A percentile compares a stretch with the other conserved stretches of the same genome.
phyloP scores from a whole-genome alignment of 2,113 vertebrate genomes.

The Serinus canaria region DNA sequence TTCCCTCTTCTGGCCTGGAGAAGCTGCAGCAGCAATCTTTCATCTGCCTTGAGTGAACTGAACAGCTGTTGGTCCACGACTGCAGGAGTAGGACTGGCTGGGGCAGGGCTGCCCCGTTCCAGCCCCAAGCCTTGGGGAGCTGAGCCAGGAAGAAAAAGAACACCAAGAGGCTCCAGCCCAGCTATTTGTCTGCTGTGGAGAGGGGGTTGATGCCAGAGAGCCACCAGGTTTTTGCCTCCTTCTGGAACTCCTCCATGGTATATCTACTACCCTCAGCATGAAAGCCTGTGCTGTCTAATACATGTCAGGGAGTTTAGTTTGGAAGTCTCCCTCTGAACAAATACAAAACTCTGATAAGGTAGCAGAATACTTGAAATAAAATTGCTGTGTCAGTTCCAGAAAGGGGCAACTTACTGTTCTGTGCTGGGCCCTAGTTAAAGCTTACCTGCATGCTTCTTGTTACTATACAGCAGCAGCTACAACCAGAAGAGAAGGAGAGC shows the following conservation, averaged over 20 bases:
- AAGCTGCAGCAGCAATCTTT: background rate
- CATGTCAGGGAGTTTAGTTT: background rate
- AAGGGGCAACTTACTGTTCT: background rate
- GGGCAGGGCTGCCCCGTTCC: accelerated
- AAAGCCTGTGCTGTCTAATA: accelerated
- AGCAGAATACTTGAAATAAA: background rate
- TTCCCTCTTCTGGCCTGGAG: background rate
- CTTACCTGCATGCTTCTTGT: background rate
- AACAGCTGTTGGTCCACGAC: background rate
- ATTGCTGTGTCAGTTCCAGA: background rate
- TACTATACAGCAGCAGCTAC: background rate
- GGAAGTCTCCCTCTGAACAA: background rate
- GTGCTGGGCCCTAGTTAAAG: background rate
- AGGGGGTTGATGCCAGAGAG: background rate
- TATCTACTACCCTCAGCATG: accelerated
- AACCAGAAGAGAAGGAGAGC: background rate
- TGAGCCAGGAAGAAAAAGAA: background rate
- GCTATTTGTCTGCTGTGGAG: background rate
- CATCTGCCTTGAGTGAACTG: background rate
- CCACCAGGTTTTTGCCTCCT: background rate
- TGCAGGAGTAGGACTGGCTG: background rate
- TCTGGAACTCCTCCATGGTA: background rate
- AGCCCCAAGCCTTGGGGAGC: background rate
- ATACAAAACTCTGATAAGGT: background rate
- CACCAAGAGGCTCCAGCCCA: background rate